Conservation (phyloP, 2,888 invertebrate species). For the Drosophila melanosoma region DNA sequence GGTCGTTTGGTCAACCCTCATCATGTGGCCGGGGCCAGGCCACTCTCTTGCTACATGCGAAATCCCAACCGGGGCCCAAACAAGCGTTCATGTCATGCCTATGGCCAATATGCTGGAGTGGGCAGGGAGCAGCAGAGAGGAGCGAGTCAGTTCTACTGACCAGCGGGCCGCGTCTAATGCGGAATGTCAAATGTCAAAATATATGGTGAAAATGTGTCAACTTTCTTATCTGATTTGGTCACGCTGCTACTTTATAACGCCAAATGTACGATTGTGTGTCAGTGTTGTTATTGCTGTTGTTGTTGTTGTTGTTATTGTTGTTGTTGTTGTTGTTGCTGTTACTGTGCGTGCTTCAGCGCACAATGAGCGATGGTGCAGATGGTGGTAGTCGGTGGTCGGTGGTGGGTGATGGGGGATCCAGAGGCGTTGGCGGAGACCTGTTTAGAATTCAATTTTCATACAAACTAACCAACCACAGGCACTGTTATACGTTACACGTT, state of each 20-base stretch:
- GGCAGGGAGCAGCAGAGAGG: neutral
- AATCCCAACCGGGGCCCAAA: slow-evolving; percentile 68
- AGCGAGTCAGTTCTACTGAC: slow-evolving; percentile 58
- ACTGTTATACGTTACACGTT: slow-evolving; percentile 48
- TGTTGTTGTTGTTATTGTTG: slow-evolving; percentile 30
- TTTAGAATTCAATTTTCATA: slow-evolving; percentile 81
- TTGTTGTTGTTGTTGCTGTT: slow-evolving; percentile 34
- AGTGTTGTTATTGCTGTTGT: slow-evolving; percentile 39
- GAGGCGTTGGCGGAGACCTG: slow-evolving; percentile 77
- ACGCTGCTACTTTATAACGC: slow-evolving; percentile 84
- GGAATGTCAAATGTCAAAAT: slow-evolving; percentile 85
- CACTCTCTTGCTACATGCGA: slow-evolving; percentile 67
- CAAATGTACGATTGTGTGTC: slow-evolving; percentile 71
- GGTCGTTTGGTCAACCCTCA: slow-evolving; percentile 73
- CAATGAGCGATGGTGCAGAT: slow-evolving; percentile 58
- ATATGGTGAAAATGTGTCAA: slow-evolving; percentile 85
- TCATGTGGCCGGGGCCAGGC: slow-evolving; percentile 38
- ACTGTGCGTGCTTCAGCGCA: slow-evolving; percentile 79
- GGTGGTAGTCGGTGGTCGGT: slow-evolving; percentile 7
- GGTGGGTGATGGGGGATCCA: neutral
- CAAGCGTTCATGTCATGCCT: slow-evolving; percentile 56
- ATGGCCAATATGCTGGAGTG: slow-evolving; percentile 41
- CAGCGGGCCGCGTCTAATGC: slow-evolving; percentile 82
- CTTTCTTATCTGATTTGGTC: slow-evolving; percentile 84
- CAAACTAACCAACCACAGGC: slow-evolving; percentile 67